Evolutionary conservation across 2,113 vertebrate genomes (phyloP).

Genomic region (Brachypodius melanocephalos): DNA sequence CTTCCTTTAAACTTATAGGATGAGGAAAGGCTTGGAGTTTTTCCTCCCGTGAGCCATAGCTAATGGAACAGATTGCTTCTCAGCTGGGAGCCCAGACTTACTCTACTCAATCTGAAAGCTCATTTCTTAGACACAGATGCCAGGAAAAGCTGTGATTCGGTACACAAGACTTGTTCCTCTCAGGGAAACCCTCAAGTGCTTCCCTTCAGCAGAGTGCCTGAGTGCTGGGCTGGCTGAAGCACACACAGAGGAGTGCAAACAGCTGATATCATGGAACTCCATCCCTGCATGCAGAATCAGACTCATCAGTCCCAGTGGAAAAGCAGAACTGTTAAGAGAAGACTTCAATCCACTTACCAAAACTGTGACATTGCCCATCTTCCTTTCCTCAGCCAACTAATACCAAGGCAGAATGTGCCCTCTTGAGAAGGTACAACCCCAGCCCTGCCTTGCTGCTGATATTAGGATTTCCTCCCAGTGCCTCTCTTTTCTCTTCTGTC

Average conservation of each 20-base stretch:
- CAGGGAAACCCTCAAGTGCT: background rate
- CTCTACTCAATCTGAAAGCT: background rate
- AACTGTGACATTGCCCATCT: background rate
- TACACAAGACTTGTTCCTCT: background rate
- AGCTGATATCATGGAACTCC: background rate
- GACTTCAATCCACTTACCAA: background rate
- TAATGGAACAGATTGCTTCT: background rate
- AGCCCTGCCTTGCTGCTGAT: background rate
- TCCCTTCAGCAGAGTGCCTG: background rate
- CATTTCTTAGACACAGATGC: background rate
- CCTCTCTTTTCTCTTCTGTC: constrained; percentile 1
- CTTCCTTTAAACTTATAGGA: background rate
- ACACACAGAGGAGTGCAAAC: background rate
- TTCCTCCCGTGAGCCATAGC: background rate
- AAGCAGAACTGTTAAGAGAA: background rate
- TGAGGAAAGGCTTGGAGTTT: background rate
- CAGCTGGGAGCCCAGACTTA: background rate
- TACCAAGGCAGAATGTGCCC: background rate
- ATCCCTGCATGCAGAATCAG: background rate
- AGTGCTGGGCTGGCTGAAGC: background rate
- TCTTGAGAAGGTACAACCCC: background rate
- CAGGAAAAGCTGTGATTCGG: background rate
- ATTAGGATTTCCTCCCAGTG: background rate
- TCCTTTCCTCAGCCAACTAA: constrained; percentile 7
- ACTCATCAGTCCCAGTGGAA: background rate